Evolutionary conservation across 1,140 invertebrate genomes (phyloP).

Genomic region (Heliconius eleuchia): DNA sequence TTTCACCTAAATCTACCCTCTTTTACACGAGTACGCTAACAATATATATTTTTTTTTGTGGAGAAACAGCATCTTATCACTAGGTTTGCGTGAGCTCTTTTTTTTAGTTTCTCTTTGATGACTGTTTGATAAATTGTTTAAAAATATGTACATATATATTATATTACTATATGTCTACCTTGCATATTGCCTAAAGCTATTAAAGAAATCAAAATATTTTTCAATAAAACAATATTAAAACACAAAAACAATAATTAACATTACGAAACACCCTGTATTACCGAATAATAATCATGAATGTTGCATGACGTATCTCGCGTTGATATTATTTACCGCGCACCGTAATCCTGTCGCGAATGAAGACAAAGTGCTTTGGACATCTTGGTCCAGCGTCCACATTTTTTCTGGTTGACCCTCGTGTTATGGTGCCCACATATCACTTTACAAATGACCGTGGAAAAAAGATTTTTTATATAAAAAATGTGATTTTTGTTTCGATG

Average conservation of each 20-base stretch:
- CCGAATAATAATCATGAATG: conserved; percentile 66
- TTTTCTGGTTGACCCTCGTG: conserved; percentile 68
- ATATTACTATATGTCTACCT: too few relatives aligned
- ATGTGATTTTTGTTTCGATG: neutral
- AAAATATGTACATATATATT: too few relatives aligned
- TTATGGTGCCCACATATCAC: conserved; percentile 39
- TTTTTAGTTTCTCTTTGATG: too few relatives aligned
- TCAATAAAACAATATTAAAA: neutral
- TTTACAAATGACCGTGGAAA: conserved; percentile 34
- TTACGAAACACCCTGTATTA: conserved; percentile 52
- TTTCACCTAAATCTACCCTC: too few relatives aligned
- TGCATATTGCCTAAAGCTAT: too few relatives aligned
- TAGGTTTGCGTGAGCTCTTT: too few relatives aligned
- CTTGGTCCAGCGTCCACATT: conserved; percentile 45
- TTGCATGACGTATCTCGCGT: conserved; percentile 70
- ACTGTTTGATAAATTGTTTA: too few relatives aligned
- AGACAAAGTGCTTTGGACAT: conserved; percentile 71
- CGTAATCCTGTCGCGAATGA: conserved; percentile 73
- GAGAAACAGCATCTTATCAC: too few relatives aligned
- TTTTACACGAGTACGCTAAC: too few relatives aligned
- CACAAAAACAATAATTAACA: conserved; percentile 33
- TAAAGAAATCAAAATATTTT: too few relatives aligned
- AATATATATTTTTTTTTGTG: too few relatives aligned
- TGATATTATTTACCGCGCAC: conserved; percentile 77
- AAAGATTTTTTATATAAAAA: conserved; percentile 4